Base-by-base conservation (phyloP, 2,113 vertebrate genomes). In the Chroicocephalus ridibundus region DNA sequence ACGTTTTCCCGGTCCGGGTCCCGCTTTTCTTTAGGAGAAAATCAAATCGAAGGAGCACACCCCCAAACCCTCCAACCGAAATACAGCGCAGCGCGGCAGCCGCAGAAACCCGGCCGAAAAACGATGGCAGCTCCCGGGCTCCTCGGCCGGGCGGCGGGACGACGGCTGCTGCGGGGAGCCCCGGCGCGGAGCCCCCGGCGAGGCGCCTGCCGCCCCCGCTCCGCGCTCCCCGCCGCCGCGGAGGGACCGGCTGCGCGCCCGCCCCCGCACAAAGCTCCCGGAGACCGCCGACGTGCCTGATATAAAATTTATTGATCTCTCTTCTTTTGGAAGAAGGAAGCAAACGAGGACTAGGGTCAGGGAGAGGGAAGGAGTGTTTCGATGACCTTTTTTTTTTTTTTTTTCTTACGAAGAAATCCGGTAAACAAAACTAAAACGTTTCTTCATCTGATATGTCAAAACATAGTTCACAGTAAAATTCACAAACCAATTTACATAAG, bases 381-480 rank as follows among this genome's bases (percentile, higher is more conserved):
- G 54, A 20, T 60, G 5, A 44, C 3, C 58, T 80, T 52, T 90
- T 88, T 68, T 74, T 40, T 68, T 74, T 40, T 82, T 76, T 77
- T 68, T 22, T 9, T 22, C n/a, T 64, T 64, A 19, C 26, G 75
- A 96, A 97, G 88, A 79, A 97, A 95, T 86, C 62, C 91, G 79
- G 97, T 97, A 98, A 94, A 97, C 96, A 97, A 97, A 97, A 64
- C 81, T 84, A 97, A 98, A 97, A 96, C 95, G 81, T 95, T 95
- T 94, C 86, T 80, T 96, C 75, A 86, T 97, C 96, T 93, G 98
- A 99, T 98, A 98, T 98, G 98, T 98, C 98, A 98, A 94, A 98
- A 98, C 98, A 98, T 91, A 64, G 13, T 97, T 98, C 98, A 99
- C 98, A 98, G 97, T 96, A 98, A 98, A 97, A 98, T 84, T 97